Base-by-base conservation (phyloP, 2,797 vertebrate species). In the Schizopygopsis pylzovi region DNA sequence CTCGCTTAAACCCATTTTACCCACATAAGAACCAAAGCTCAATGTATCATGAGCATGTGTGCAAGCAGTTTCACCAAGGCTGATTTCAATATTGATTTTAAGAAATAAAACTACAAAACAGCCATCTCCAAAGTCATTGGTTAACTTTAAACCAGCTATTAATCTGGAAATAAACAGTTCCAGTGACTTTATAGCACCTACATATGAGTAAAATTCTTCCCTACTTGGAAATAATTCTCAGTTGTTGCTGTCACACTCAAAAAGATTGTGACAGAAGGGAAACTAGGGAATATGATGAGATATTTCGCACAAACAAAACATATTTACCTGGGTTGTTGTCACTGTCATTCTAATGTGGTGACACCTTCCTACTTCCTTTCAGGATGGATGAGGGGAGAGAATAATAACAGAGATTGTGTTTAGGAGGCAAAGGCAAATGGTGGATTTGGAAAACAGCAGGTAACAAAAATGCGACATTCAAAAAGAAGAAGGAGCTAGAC, bases 251-350 rank as follows among this genome's bases (percentile, higher is more conserved):
- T 79, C 54, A 47, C 72, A 25, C 52, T 59, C 41, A 49, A 45
- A 73, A 81, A 22, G 41, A 59, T 54, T 61, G 67, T 65, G 79
- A 76, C 68, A 81, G 59, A 67, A 81, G 78, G 33, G 83, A 68
- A 79, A 68, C 68, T 61, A 52, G 82, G 76, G 83, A 86, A 78
- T 82, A 73, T 54, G 79, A 85, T 78, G 54, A 84, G 76, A 85
- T 76, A 52, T 80, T 85, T 79, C 20, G 45, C 65, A 72, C 81
- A 79, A 89, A 82, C 59, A 88, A 82, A 70, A 86, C 86, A 78
- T 78, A 85, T 83, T 80, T 81, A 88, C 79, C 87, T 86, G 59
- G 41, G 59, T 76, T 65, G 61, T 61, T 79, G 72, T 84, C 83
- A 80, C 84, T 80, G 82, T 83, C 86, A 80, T 72, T 84, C 77